Evolutionary conservation across 92 coral and sea anemone species (phyloP).

Genomic region (Actinernus sp.): DNA sequence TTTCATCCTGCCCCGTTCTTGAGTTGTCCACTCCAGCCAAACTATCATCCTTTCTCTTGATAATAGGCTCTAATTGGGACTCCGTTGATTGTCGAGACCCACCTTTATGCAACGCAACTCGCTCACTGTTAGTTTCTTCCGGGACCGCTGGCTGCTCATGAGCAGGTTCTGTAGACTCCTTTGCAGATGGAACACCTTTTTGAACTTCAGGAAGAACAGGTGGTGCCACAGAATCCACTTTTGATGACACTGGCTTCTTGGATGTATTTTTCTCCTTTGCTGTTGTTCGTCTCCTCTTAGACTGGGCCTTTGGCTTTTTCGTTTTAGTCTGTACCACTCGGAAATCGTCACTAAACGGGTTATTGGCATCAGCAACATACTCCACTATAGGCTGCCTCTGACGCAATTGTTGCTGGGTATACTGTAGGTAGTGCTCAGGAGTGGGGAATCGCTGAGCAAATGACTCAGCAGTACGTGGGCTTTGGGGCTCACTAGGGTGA

Average conservation of each 20-base stretch:
- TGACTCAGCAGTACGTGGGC: conserved; percentile 52
- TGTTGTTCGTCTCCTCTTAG: neutral
- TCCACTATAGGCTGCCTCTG: conserved; percentile 77
- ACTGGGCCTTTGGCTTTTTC: neutral
- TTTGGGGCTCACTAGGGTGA: conserved; percentile 35
- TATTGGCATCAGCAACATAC: conserved; percentile 90
- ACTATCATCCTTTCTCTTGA: neutral
- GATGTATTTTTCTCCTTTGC: neutral
- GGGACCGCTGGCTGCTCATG: conserved; percentile 14
- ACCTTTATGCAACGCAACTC: too few relatives aligned
- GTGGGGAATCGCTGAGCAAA: conserved; percentile 77
- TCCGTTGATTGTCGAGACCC: conserved; percentile 1
- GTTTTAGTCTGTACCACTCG: conserved; percentile 40
- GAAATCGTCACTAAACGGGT: conserved; percentile 89
- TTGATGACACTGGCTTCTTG: neutral
- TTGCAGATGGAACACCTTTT: conserved; percentile 5
- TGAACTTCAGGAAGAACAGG: too few relatives aligned
- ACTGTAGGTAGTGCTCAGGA: conserved; percentile 79
- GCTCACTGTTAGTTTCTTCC: too few relatives aligned
- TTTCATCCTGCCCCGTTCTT: neutral
- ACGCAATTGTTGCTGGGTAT: conserved; percentile 51
- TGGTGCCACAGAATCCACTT: too few relatives aligned
- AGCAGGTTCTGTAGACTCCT: conserved; percentile 40
- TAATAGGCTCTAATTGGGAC: neutral
- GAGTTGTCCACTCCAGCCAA: neutral